Evolutionary conservation across 2,888 invertebrate genomes (phyloP), one percentile per base, ranked within the genome.

Genomic region (Latrodectus hesperus): DNA sequence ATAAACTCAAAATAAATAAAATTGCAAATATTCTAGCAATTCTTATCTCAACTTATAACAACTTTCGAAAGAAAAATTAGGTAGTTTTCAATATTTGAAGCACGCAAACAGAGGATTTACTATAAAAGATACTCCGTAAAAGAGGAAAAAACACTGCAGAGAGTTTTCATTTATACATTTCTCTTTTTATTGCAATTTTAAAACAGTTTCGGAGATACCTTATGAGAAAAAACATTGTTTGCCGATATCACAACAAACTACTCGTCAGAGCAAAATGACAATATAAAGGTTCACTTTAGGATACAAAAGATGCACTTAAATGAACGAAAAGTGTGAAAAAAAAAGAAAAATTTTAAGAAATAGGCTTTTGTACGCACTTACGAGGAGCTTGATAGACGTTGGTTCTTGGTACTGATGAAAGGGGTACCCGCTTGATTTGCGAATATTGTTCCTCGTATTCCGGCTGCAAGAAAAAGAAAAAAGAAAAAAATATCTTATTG

Each of bases 301-400:
- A 16, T 17, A 49, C 51, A 77, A 65, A 26, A 65, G 16, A 49
- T 9, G 17, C 67, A 9, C 17, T 77, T 68, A 82, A 70, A 60
- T 51, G 67, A 68, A 68, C 68, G 55, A 14, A 22, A 26, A 38
- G 52, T 38, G 55, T 26, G 16, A 72, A 17, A 52, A 68, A 55
- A 80, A 52, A 22, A 52, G n/a, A 65, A 71, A 55, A 55, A 84
- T 16, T 12, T 60, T 12, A 60, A 6, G 60, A 60, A 60, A 60
- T 60, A 75, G 26, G 67, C 22, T 87, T 87, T 82, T 83, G 74
- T 88, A 88, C 87, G 88, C 78, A 89, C 89, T 89, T 89, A 89
- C 89, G 89, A 87, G 89, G 87, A 84, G 83, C 84, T 89, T 89
- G 87, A 82, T 89, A 89, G 77, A 84, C 74, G 80, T 89, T 89